Base-by-base conservation (phyloP, 1,140 invertebrate species). In the Andricus grossulariae region DNA sequence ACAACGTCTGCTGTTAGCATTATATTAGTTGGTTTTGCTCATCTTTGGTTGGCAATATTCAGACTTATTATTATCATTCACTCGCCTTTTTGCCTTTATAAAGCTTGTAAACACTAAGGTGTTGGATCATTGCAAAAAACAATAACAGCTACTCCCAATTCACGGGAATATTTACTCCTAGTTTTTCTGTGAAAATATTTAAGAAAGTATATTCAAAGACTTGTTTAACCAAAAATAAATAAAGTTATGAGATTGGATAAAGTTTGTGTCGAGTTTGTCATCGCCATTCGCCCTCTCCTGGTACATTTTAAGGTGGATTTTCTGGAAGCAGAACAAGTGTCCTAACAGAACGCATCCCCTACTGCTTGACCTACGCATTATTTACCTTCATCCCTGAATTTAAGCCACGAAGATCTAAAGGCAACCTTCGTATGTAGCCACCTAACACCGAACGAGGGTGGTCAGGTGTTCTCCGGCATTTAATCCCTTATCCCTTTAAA, bases 401-500 rank as follows among this genome's bases (percentile, higher is more conserved):
- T 87, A 86, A 85, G 80, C 84, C 83, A 70, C 70, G 71, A 81
- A 87, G 86, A 88, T 87, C 83, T 85, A 87, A 88, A 84, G 85
- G 81, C 71, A 32, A 66, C 60, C 60, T 66, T 66, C 60, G 60
- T 66, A 80, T 66, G 71, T 74, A 75, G 73, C 55, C 74, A 82
- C 75, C 74, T 79, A 51, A 49, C 81, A 84, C 82, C 79, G 75
- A 50, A 74, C 78, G 75, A 78, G 81, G 75, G 82, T 85, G 88
- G 87, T 88, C 89, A 90, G 89, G 86, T 87, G 86, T 76, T 80
- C 74, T 73, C 81, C 76, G 55, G 80, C 82, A 78, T 88, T 91
- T 91, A 91, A 91, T 91, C 89, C 88, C 80, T 90, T 91, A 91
- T 91, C 89, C 88, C 86, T 91, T 90, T 90, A 90, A 91, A 88